Conservation (phyloP, 2,113 vertebrate genomes). For the Ciconia stormi region DNA sequence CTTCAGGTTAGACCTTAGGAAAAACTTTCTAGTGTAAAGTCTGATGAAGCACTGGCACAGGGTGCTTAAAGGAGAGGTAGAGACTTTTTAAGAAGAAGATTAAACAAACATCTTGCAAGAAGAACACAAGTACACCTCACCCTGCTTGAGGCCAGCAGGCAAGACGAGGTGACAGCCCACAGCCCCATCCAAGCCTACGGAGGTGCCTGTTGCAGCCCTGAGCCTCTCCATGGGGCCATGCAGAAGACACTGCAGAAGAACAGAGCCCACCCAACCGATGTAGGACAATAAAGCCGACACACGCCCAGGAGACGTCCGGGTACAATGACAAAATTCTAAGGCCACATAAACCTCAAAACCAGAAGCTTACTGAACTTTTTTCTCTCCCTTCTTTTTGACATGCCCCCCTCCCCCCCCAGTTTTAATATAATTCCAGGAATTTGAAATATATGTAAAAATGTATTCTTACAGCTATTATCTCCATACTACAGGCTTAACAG, state of each 20-base stretch:
- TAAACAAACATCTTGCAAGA: neutral
- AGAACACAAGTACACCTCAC: neutral
- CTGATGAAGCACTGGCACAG: neutral
- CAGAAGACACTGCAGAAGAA: neutral
- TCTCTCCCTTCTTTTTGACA: neutral
- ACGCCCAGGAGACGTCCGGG: rapidly evolving
- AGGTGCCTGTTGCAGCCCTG: neutral
- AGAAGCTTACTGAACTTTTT: neutral
- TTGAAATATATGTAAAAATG: neutral
- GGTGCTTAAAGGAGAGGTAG: neutral
- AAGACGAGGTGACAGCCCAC: neutral
- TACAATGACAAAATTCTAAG: neutral
- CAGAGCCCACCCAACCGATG: neutral
- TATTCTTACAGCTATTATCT: neutral
- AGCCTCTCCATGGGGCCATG: neutral
- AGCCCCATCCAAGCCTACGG: neutral
- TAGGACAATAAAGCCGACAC: neutral
- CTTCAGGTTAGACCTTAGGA: neutral
- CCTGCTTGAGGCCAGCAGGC: neutral
- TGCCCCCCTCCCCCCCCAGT: rapidly evolving
- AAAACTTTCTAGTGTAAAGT: neutral
- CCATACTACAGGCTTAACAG: neutral
- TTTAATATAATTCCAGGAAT: neutral
- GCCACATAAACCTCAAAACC: neutral
- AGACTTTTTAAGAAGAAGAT: neutral